Evolutionary conservation across 2,797 vertebrate species (phyloP).

Genomic region (Semotilus atromaculatus): DNA sequence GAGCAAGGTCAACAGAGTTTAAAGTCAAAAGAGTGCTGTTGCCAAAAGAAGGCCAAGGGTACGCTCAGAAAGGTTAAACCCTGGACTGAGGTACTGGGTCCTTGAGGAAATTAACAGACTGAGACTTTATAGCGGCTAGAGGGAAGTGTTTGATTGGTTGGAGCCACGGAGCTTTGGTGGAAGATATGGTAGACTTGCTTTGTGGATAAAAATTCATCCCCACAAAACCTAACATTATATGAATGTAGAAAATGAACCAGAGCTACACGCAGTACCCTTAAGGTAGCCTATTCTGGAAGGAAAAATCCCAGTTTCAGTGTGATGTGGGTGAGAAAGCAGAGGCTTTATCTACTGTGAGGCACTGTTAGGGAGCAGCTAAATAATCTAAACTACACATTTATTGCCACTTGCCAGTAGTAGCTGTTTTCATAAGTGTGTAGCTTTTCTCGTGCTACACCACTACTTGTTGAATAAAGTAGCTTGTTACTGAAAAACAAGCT

Average conservation of each 20-base stretch:
- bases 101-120: constrained; percentile 44
- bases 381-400: neutral
- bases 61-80: constrained; percentile 19
- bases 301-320: neutral
- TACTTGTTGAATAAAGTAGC: no score
- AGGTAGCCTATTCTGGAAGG: neutral
- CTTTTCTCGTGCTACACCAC: no score
- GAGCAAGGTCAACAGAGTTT: constrained; percentile 21
- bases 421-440: neutral
- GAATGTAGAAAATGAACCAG: constrained; percentile 25
- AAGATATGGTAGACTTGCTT: constrained; percentile 37
- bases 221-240: constrained; percentile 29
- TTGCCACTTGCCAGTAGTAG: neutral
- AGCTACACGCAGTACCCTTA: neutral
- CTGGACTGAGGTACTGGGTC: constrained; percentile 34
- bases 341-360: neutral
- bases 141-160: neutral
- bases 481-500: no score
- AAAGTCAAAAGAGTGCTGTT: constrained; percentile 38
- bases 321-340: neutral
- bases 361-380: neutral
- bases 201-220: constrained; percentile 39
- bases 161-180: constrained; percentile 11
- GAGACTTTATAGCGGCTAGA: constrained; percentile 29
- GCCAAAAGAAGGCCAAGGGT: constrained; percentile 30